Evolutionary conservation across 2,113 vertebrate species (phyloP), one percentile per base, ranked within the genome.

Genomic region (Myiagra hebetior): DNA sequence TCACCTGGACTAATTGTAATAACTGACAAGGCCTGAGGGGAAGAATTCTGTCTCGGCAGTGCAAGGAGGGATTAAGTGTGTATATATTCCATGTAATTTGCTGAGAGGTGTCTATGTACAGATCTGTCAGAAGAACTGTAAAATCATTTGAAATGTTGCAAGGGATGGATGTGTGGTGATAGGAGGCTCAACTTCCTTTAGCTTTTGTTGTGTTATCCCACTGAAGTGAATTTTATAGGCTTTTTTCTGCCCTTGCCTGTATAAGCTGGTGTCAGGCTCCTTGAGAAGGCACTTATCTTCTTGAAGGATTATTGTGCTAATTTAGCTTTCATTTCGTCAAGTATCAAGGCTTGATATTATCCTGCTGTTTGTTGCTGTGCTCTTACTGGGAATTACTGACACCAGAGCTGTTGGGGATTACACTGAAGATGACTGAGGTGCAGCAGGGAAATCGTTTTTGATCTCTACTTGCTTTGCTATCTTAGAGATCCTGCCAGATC

Each of bases 11-110:
- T 93, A 91, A 96, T 98, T 95, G 92, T 69, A 62, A 93, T 76
- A 85, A 93, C 94, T 89, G 91, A 49, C 27, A 37, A 70, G 52
- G 93, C 95, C 94, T 15, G 46, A 47, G 96, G 97, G 97, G 59
- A 96, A 89, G 95, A 97, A 93, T 89, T 87, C 62, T 85, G 91
- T 91, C 95, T 97, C 74, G 7, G 11, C 21, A 11, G 70, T 91
- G 92, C 85, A 49, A 49, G 91, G 16, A 91, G 75, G 63, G 97
- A 97, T 98, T 97, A 98, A 81, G 85, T 15, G 63, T 95, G 89
- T 91, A 12, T 89, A 59, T 87, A 59, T 85, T 55, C 91, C n/a
- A 0, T 76, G 89, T 95, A 67, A 97, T 94, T 85, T 94, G 84
- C 94, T 94, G 89, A 95, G 90, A 95, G 94, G 93, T 96, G 91